phyloP scores from a whole-genome alignment of 2,113 vertebrate genomes.

The Chionodraco myersi region DNA sequence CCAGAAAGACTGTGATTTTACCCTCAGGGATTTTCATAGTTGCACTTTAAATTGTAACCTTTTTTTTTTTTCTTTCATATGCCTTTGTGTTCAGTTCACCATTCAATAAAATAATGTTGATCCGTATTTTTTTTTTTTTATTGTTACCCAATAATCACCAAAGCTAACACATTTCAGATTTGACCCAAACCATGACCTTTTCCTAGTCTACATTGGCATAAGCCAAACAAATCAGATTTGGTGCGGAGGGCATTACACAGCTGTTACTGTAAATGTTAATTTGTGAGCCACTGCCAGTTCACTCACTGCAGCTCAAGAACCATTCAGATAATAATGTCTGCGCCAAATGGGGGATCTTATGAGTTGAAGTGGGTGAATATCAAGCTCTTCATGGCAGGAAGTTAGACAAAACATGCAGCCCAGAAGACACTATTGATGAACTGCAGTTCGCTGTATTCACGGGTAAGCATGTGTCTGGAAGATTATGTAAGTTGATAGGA shows the following conservation, averaged over 20 bases:
- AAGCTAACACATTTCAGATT: too few relatives aligned
- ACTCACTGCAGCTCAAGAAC: constrained; percentile 1
- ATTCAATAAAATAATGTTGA: too few relatives aligned
- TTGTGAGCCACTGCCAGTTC: neutral
- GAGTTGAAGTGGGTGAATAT: neutral
- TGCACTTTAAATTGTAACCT: too few relatives aligned
- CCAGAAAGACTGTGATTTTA: neutral
- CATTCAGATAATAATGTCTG: neutral
- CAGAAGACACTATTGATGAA: neutral
- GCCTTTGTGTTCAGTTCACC: too few relatives aligned
- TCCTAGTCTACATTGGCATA: neutral
- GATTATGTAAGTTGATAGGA: too few relatives aligned
- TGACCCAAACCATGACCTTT: neutral
- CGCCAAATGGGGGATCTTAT: neutral
- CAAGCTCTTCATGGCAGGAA: neutral
- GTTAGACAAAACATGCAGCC: neutral
- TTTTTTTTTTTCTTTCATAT: too few relatives aligned
- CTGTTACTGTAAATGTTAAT: neutral
- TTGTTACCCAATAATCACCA: too few relatives aligned
- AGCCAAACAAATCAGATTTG: neutral
- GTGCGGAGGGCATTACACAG: neutral
- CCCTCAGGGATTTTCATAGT: neutral
- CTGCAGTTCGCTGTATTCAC: neutral
- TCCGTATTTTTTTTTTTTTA: too few relatives aligned
- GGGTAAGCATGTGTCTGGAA: neutral